Evolutionary conservation across 1,140 invertebrate species (phyloP), one percentile per base, ranked within the genome.

Genomic region (Macrotrachela quadricornifera): DNA sequence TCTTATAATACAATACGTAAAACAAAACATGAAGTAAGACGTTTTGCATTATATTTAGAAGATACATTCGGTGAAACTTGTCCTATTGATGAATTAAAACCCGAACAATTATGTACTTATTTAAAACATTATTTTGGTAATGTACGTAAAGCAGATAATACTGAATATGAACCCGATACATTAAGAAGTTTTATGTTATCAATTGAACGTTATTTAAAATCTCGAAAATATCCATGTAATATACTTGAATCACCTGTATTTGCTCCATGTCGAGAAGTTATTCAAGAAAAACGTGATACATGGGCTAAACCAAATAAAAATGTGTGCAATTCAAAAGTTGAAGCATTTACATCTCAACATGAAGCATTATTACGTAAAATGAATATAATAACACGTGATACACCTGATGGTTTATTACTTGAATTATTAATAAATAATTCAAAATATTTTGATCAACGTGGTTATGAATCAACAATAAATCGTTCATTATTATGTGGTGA

Each of bases 401-500:
- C 46, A 18, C 51, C 51, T 1, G 51, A 53, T 41, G 46, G 51
- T 41, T 12, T 53, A 1, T 16, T 53, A 15, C 37, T 44, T 2
- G 51, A 53, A 39, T 46, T 53, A 14, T 53, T 46, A 17, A 15
- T 53, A 10, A 53, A 53, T 42, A 53, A 53, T 36, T 46, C 46
- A 37, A 53, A 46, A 15, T 53, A 53, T 42, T 53, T 53, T 53
- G 51, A 44, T 36, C 44, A 53, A 14, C 42, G 51, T 12, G 51
- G 51, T 12, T 30, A 30, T 30, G 21, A 30, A 30, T 30, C 21
- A 30, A 30, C 21, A 30, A 30, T 30, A 30, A 53, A 53, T 47
- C 36, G 46, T 0, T 46, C 46, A 18, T 48, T 53, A 17, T 44
- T 53, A 21, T 53, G 51, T 44, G 51, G 51, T 14, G 51, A 53